Percentiles rank a stretch among this genome's conserved stretches.
These are phyloP conservation scores for Ceratoteleas bidentatus DNA, from an alignment of 1,140 invertebrate genomes.

Conservation along the genomic window DNA sequence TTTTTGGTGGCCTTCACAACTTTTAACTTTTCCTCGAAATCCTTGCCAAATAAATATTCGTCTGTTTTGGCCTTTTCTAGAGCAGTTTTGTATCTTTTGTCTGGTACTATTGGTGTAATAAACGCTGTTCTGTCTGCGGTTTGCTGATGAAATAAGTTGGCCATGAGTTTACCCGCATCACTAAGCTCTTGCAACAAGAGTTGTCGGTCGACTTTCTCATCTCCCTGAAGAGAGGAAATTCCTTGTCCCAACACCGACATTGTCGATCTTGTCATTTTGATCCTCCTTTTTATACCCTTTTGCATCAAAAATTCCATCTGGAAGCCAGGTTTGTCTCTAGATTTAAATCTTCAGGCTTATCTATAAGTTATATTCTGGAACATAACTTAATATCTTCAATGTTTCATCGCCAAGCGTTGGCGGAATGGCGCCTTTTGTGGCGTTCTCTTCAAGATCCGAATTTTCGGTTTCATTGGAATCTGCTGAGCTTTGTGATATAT, in stretches of 20 bases:
- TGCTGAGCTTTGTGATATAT: no score
- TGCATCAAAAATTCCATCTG: neutral
- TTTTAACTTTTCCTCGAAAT: neutral
- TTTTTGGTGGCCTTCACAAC: neutral
- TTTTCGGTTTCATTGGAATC: no score
- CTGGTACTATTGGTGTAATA: neutral
- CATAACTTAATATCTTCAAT: no score
- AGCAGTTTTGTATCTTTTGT: constrained; percentile 9
- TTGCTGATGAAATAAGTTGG: constrained; percentile 12
- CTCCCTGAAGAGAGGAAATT: neutral
- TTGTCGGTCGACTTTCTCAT: neutral
- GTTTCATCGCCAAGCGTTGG: no score
- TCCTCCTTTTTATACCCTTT: neutral
- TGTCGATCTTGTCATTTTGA: neutral
- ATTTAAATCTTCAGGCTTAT: no score
- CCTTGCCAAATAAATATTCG: constrained; percentile 1
- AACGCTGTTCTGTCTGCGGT: neutral
- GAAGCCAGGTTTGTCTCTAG: no score
- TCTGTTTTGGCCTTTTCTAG: neutral
- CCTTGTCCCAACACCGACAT: neutral
- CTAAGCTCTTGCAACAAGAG: neutral
- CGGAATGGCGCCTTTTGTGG: no score
- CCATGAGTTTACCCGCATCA: constrained; percentile 1
- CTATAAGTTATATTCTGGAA: no score
- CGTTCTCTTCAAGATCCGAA: no score